A percentile compares a stretch with the other conserved stretches of the same genome.
Evolutionary conservation across 1,140 invertebrate species (phyloP).

Genomic region (Vanessa tameamea): DNA sequence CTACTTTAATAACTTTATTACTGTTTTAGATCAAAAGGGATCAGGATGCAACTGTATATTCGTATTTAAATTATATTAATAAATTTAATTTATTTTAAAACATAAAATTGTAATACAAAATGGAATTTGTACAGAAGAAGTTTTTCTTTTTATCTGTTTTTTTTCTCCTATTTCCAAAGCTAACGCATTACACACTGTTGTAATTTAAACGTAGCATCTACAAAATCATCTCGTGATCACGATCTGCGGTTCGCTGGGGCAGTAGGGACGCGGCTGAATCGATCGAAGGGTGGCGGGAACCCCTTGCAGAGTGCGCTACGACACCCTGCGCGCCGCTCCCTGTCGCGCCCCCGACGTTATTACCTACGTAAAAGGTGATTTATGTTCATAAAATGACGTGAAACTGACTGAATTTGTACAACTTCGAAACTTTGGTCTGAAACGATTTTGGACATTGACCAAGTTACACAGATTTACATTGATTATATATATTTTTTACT

Average conservation of each 20-base stretch:
- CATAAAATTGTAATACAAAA: too few relatives aligned
- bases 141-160: too few relatives aligned
- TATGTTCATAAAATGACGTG: slow-evolving; percentile 38
- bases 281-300: slow-evolving; percentile 48
- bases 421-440: slow-evolving; percentile 39
- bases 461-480: background rate
- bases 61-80: too few relatives aligned
- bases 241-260: slow-evolving; percentile 24
- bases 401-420: slow-evolving; percentile 37
- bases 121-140: too few relatives aligned
- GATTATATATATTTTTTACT: too few relatives aligned
- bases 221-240: slow-evolving; percentile 15
- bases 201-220: slow-evolving; percentile 2
- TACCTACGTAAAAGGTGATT: slow-evolving; percentile 21
- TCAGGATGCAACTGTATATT: too few relatives aligned
- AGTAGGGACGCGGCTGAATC: slow-evolving; percentile 40
- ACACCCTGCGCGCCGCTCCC: slow-evolving; percentile 13
- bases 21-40: too few relatives aligned
- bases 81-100: too few relatives aligned
- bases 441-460: background rate
- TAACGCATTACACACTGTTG: background rate
- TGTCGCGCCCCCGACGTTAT: slow-evolving; percentile 22
- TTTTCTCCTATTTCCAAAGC: background rate
- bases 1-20: too few relatives aligned
- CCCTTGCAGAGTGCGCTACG: slow-evolving; percentile 17